A percentile compares a stretch with the other conserved stretches of the same genome.
These are phyloP conservation scores for Austrofundulus limnaeus DNA, from an alignment of 2,113 vertebrate species.

Conservation along the genomic window DNA sequence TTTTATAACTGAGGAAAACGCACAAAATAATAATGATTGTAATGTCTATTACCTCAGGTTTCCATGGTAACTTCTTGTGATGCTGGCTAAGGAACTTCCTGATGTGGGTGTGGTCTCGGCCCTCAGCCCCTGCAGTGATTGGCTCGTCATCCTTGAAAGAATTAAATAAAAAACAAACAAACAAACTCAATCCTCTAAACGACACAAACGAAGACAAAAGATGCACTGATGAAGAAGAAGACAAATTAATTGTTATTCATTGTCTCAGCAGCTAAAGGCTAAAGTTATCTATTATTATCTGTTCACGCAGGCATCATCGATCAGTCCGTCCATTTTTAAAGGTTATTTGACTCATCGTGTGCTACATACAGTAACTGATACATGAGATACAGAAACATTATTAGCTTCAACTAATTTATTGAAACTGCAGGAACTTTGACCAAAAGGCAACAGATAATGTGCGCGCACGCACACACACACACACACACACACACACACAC, in stretches of 20 bases:
- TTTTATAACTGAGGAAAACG: too few relatives aligned
- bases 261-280: not conserved
- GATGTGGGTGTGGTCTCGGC: conserved; percentile 66
- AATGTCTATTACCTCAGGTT: conserved; percentile 74
- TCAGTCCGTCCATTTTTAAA: not conserved
- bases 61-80: conserved; percentile 80
- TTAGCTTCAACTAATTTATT: conserved; percentile 6
- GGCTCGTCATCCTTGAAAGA: conserved; percentile 75
- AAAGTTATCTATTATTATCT: conserved; percentile 1
- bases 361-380: conserved; percentile 5
- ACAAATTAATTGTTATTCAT: not conserved
- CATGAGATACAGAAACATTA: conserved; percentile 19
- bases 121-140: conserved; percentile 46
- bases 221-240: not conserved
- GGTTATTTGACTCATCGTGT: conserved; percentile 14
- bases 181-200: not conserved
- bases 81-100: conserved; percentile 74
- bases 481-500: not conserved
- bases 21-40: not conserved
- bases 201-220: not conserved
- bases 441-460: not conserved
- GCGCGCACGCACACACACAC: too few relatives aligned
- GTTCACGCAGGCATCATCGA: not conserved
- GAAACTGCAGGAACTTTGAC: not conserved
- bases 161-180: conserved; percentile 7